Percentiles rank a stretch among this genome's conserved stretches.
Evolutionary conservation across 2,888 invertebrate species (phyloP).

Genomic region (Stenoptilia bipunctidactyla): DNA sequence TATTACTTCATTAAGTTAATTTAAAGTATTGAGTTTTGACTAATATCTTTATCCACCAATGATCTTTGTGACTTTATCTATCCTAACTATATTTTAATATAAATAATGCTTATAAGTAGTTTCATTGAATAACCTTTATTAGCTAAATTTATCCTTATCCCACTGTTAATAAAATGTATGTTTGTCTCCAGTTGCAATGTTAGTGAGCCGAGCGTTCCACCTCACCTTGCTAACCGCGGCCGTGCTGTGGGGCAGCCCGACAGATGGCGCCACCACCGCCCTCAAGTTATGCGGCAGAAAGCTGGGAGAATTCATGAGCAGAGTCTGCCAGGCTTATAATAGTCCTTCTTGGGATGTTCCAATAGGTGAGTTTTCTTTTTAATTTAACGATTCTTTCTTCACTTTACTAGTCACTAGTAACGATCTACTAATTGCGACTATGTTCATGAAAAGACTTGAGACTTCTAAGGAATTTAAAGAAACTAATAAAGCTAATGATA

Average conservation of each 20-base stretch:
- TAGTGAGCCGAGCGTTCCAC: constrained; percentile 35
- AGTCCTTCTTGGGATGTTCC: constrained; percentile 58
- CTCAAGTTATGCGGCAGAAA: constrained; percentile 53
- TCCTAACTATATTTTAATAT: too few species aligned
- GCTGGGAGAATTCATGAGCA: constrained; percentile 54
- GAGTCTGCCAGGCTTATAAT: constrained; percentile 55
- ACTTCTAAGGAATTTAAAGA: too few species aligned
- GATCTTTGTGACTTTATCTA: too few species aligned
- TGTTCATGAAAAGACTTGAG: too few species aligned
- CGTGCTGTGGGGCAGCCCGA: constrained; percentile 31
- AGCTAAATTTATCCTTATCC: not conserved
- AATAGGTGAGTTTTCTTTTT: constrained; percentile 44
- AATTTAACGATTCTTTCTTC: too few species aligned
- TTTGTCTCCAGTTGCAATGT: constrained; percentile 24
- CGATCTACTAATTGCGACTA: too few species aligned
- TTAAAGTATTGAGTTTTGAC: too few species aligned
- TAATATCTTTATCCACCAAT: too few species aligned
- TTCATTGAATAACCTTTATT: not conserved
- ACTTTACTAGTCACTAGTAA: too few species aligned
- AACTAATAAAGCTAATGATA: too few species aligned
- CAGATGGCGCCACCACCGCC: constrained; percentile 35
- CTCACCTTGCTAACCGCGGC: constrained; percentile 34
- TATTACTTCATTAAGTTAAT: too few species aligned
- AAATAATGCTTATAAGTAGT: not conserved
- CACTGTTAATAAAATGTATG: too few species aligned